phyloP scores from a whole-genome alignment of 2,113 vertebrate species.

The Apteryx mantelli region DNA sequence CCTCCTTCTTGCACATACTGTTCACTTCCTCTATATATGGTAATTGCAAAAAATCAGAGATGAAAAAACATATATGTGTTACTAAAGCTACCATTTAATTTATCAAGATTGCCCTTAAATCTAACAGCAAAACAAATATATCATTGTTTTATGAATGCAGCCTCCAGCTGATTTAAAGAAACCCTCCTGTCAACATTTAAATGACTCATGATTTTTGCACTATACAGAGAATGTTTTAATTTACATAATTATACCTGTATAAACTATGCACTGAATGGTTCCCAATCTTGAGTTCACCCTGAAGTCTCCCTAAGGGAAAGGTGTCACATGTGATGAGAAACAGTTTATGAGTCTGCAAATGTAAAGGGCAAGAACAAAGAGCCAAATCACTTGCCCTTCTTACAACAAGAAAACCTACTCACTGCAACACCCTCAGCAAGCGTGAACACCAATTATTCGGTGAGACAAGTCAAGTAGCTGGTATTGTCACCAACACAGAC shows the following conservation, averaged over 20 bases:
- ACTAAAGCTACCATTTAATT: not conserved
- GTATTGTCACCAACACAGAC: not conserved
- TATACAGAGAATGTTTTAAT: conserved; percentile 26
- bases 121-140: not conserved
- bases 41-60: not conserved
- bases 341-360: conserved; percentile 56
- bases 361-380: conserved; percentile 36
- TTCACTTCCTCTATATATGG: not conserved
- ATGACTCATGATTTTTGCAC: conserved; percentile 58
- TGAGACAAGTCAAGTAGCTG: not conserved
- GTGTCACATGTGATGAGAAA: conserved; percentile 41
- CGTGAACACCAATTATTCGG: not conserved
- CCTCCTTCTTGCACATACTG: not conserved
- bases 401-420: not conserved
- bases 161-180: conserved; percentile 48
- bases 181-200: conserved; percentile 40
- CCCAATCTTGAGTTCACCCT: conserved; percentile 49
- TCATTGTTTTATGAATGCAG: not conserved
- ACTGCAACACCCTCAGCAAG: not conserved
- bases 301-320: conserved; percentile 63
- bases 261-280: conserved; percentile 49
- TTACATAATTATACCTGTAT: conserved; percentile 65
- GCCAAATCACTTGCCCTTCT: not conserved
- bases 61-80: not conserved
- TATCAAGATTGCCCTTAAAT: not conserved